Percentiles rank a stretch among this genome's conserved stretches.
phyloP scores from a whole-genome alignment of 64 coral and sea anemone genomes.

The Stichodactyla mertensii region DNA sequence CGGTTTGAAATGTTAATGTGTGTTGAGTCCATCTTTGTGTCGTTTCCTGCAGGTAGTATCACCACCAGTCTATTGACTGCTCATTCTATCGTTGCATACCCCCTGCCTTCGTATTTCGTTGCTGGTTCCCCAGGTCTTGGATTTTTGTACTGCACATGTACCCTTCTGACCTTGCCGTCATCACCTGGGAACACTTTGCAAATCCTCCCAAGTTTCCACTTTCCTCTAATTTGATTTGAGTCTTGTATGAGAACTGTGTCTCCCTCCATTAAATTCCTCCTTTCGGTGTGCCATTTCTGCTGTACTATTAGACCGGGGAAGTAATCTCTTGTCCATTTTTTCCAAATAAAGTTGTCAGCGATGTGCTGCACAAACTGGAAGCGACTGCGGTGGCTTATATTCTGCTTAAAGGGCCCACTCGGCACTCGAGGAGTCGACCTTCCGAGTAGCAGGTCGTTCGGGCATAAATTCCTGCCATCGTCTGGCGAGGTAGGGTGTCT shows the following conservation, averaged over 20 bases:
- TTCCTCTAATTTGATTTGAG: too few relatives aligned
- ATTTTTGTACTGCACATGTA: constrained; percentile 33
- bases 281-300: constrained; percentile 34
- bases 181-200: constrained; percentile 31
- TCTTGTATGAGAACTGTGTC: too few relatives aligned
- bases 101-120: constrained; percentile 16
- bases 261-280: constrained; percentile 22
- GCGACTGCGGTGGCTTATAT: background rate
- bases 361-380: constrained; percentile 40
- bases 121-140: constrained; percentile 8
- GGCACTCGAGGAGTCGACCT: constrained; percentile 39
- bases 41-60: background rate
- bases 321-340: constrained; percentile 32
- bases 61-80: constrained; percentile 13
- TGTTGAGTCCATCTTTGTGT: background rate
- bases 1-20: background rate
- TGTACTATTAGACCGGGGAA: constrained; percentile 30
- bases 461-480: constrained; percentile 41
- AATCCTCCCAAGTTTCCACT: too few relatives aligned
- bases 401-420: constrained; percentile 23
- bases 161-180: constrained; percentile 30
- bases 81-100: constrained; percentile 21
- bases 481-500: constrained; percentile 25
- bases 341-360: constrained; percentile 34
- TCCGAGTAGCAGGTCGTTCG: constrained; percentile 46